Evolutionary conservation across 2,113 vertebrate species (phyloP).

Genomic region (Neolamprologus modestus): DNA sequence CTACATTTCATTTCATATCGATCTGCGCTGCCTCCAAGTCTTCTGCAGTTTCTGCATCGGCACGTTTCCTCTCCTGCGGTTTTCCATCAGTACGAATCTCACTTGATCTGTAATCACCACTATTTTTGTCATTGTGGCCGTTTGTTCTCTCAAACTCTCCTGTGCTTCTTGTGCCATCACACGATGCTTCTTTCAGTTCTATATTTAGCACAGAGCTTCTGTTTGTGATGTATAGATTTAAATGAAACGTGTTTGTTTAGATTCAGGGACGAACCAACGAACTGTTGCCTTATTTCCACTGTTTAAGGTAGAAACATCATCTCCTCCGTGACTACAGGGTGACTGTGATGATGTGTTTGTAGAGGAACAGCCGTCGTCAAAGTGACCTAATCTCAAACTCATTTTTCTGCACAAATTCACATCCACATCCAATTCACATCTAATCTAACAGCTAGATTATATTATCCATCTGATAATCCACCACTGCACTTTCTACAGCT

Average conservation of each 20-base stretch:
- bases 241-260: neutral
- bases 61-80: neutral
- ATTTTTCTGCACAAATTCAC: neutral
- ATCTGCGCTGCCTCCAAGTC: constrained; percentile 8
- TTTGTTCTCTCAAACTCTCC: neutral
- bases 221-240: neutral
- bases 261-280: neutral
- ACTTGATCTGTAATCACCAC: neutral
- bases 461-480: neutral
- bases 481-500: neutral
- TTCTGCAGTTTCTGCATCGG: neutral
- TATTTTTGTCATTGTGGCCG: neutral
- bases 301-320: neutral
- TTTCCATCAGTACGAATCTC: neutral
- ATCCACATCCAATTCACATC: neutral
- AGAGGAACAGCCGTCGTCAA: neutral
- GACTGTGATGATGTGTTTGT: neutral
- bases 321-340: neutral
- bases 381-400: neutral
- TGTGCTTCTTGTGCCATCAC: neutral
- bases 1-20: constrained; percentile 10
- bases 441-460: neutral
- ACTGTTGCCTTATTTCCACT: neutral
- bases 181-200: neutral
- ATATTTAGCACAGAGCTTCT: neutral